Conservation (phyloP, 2,888 invertebrate genomes). For the Junonia oenone region DNA sequence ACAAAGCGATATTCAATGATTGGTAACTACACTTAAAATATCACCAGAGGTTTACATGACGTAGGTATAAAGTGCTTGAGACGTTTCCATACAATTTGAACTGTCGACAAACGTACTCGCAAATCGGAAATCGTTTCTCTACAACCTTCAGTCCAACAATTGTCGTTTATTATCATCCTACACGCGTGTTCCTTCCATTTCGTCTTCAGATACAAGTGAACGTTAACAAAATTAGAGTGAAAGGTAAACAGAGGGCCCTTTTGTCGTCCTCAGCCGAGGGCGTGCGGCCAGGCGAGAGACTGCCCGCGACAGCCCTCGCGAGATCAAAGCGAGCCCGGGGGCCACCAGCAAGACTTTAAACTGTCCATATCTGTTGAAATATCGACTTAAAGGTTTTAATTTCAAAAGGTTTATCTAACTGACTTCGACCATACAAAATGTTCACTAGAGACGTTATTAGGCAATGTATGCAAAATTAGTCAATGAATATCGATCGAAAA, state of each 20-base stretch:
- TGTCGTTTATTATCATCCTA: not conserved
- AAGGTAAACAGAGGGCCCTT: constrained; percentile 23
- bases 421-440: not conserved
- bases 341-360: not conserved
- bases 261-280: constrained; percentile 2
- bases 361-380: not conserved
- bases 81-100: too few species aligned
- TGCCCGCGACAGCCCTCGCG: constrained; percentile 18
- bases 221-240: constrained; percentile 23
- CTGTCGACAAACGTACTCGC: too few species aligned
- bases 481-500: too few species aligned
- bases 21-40: too few species aligned
- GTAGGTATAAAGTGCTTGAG: too few species aligned
- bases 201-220: not conserved
- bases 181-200: not conserved
- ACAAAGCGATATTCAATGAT: too few species aligned
- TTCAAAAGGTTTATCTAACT: too few species aligned
- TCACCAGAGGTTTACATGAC: too few species aligned
- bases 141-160: too few species aligned
- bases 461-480: too few species aligned
- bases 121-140: not conserved
- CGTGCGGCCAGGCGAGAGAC: constrained; percentile 7
- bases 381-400: too few species aligned
- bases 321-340: constrained; percentile 21
- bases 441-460: too few species aligned